These are phyloP conservation scores for Anhinga rufa DNA, from an alignment of 2,113 vertebrate species.

Conservation along the genomic window DNA sequence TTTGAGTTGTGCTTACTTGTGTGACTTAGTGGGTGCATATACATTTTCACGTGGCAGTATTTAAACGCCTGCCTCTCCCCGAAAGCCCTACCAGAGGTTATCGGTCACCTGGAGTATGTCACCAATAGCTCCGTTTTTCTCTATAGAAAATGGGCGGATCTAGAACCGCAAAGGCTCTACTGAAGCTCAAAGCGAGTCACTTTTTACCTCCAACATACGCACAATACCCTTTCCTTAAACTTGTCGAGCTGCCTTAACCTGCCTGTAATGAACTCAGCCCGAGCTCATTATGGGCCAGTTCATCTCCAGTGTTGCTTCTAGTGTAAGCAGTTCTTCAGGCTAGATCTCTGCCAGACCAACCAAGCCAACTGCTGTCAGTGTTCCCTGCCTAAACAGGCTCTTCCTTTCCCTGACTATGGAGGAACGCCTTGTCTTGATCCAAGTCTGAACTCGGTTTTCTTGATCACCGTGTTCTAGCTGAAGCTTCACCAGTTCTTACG, in stretches of 20 bases:
- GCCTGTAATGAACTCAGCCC: background rate
- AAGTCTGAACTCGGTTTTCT: background rate
- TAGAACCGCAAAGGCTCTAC: background rate
- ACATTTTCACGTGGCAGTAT: accelerated
- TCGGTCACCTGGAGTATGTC: background rate
- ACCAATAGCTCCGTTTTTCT: background rate
- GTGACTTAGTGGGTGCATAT: too few species aligned
- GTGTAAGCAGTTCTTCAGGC: background rate
- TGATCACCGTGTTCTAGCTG: background rate
- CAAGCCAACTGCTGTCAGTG: background rate
- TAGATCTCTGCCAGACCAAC: background rate
- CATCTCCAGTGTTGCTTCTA: background rate
- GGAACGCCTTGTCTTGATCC: background rate
- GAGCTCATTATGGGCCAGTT: background rate
- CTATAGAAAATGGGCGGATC: background rate
- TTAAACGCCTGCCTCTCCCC: too few species aligned
- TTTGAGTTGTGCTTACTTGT: background rate
- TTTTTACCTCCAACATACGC: background rate
- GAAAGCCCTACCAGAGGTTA: accelerated
- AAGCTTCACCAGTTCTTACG: background rate
- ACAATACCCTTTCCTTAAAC: background rate
- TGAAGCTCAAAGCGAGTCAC: background rate
- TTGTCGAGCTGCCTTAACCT: too few species aligned
- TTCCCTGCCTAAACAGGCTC: background rate
- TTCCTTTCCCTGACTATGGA: background rate